Base-by-base conservation (phyloP, 2,888 invertebrate genomes). In the Bhutanitis thaidina region DNA sequence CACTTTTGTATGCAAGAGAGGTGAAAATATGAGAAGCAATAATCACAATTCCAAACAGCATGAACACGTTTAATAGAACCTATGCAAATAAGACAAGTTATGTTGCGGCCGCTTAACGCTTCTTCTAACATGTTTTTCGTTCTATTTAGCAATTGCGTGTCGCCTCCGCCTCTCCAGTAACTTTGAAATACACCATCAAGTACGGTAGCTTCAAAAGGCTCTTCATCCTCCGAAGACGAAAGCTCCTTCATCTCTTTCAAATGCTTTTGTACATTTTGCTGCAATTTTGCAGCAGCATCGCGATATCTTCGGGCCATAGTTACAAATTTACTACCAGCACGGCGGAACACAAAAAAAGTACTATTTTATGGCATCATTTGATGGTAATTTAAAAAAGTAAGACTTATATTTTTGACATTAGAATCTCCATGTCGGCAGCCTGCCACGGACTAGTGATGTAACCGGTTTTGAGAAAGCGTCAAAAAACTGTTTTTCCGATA, bases 61-160 rank as follows among this genome's bases (percentile, higher is more conserved):
- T 97, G 95, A 47, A 90, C 91, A 61, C 95, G 91, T 75, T 95
- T 96, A 10, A 98, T 93, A 35, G 94, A 94, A 2, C 94, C 96
- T 70, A 98, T 97, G 67, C 98, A 98, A 67, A 98, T 95, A 1
- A 98, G 91, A 71, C 98, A 98, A 9, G 95, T 94, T 1, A 94
- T 93, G 7, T 95, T 92, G 7, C 95, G 94, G 14, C 96, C 94
- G 64, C 94, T 93, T 60, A 97, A 92, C 0, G 93, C 91, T 76
- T 96, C 95, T 69, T 95, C 93, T 46, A 97, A 81, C 69, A 94
- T 93, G 43, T 92, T 91, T 66, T 93, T 92, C 3, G 95, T 95
- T 64, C 93, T 77, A 46, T 80, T 81, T 3, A 88, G 65, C 73
- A 85, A 65, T n/a, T 76, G 71, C 1, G 71, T 68, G 50, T 87